Evolutionary conservation across 2,888 invertebrate species (phyloP), one percentile per base, ranked within the genome.

Genomic region (Chymomyza caudatula): DNA sequence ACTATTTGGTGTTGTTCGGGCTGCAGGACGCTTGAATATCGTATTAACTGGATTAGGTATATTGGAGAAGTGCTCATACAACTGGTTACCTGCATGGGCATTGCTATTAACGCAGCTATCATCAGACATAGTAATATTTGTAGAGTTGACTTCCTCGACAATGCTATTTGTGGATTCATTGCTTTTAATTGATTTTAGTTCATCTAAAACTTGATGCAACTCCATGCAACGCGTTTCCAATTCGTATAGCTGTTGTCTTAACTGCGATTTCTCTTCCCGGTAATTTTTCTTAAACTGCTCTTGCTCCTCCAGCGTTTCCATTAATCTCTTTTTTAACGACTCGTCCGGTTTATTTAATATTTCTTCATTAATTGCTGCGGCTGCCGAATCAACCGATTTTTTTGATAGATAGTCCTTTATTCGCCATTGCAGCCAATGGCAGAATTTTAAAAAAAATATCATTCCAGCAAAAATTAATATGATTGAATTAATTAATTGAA

Each of bases 141-240:
- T n/a, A n/a, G n/a, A n/a, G n/a, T n/a, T n/a, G n/a, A n/a, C n/a
- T n/a, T n/a, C n/a, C n/a, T 15, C 25, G n/a, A 63, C 58, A 20
- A 60, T 66, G 23, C 47, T 63, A 8, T 17, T 64, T 37, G 29
- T 11, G 2, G 43, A 58, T 5, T 20, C 8, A 22, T 25, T 8
- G 15, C 53, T 62, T 4, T 66, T 58, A n/a, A 43, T 61, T 13
- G 43, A 11, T 4, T 60, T 64, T n/a, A 82, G 52, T n/a, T 79
- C 82, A 4, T 67, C 59, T 2, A 74, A 53, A 11, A 76, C 44
- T 5, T 73, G 64, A 4, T 53, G 58, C 64, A 73, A 67, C 25
- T 63, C 62, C 19, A 60, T 42, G 17, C 67, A 76, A 49, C 72
- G 82, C 0, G 22, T 13, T 56, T 74, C 69, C 43, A 82, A 66